Evolutionary conservation across 2,113 vertebrate species (phyloP), one percentile per base, ranked within the genome.

Genomic region (Nasalis larvatus): DNA sequence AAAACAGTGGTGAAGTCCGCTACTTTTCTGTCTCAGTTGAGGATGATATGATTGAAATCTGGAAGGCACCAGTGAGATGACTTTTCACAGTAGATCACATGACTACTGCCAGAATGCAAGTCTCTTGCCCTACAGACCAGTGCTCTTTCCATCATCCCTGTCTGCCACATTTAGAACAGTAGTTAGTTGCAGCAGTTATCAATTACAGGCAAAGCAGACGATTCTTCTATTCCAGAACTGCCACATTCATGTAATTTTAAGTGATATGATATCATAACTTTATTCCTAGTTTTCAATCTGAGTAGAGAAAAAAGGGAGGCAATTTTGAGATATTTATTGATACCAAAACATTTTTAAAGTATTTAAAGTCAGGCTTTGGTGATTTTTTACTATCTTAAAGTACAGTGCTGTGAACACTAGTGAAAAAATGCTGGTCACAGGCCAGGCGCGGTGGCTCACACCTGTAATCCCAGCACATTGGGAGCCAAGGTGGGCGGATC

Each of bases 271-370:
- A 84, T 71, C 42, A 4, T 49, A 84, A 89, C 4, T 37, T 84
- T 80, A 84, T n/a, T 83, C 25, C 56, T 40, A 12, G 7, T 81
- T 92, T 96, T 86, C 35, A 85, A 17, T 4, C 25, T 85, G 54
- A 96, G 23, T 68, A 25, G 45, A 92, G 52, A 89, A 92, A 80
- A 66, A 91, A 92, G 94, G 32, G 47, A 89, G 42, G 56, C 21
- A 54, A 13, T 56, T 91, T 54, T 94, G 42, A 91, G 35, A 86
- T 66, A 40, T 77, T 89, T 45, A 77, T 86, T 89, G 56, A 63
- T 81, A 42, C 30, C 37, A 58, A 40, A 87, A 78, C 49, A 91
- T n/a, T 35, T 35, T 35, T 20, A 23, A 96, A n/a, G 20, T 68
- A 27, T 86, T 94, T 90, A 69, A 69, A 97, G 49, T 40, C 60